A percentile compares a stretch with the other conserved stretches of the same genome.
Evolutionary conservation across 2,888 invertebrate species (phyloP).

Genomic region (Saturnia japonica): DNA sequence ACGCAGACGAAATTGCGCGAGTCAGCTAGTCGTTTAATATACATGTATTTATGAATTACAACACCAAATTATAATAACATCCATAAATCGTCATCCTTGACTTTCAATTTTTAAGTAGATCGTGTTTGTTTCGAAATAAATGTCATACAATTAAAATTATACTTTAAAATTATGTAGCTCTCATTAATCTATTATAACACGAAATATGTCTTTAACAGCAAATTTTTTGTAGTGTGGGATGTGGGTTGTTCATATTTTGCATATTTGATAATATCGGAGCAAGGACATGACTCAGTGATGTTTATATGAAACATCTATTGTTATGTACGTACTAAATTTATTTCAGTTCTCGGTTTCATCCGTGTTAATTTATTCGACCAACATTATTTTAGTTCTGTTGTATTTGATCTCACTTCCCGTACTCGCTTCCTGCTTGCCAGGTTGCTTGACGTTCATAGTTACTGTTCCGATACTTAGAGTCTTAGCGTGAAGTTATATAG

Average conservation of each 20-base stretch:
- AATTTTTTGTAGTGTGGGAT: background rate
- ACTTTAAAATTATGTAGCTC: background rate
- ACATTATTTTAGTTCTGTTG: too few relatives aligned
- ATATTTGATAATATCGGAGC: background rate
- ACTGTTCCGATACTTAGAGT: too few relatives aligned
- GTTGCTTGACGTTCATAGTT: too few relatives aligned
- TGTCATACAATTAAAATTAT: background rate
- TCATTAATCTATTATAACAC: background rate
- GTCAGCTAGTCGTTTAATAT: background rate
- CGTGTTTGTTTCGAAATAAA: background rate
- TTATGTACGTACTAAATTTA: background rate
- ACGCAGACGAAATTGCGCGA: too few relatives aligned
- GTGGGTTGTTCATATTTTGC: constrained; percentile 4
- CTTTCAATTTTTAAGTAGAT: background rate
- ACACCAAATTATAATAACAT: background rate
- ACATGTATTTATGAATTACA: background rate
- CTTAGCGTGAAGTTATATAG: too few relatives aligned
- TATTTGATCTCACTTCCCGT: too few relatives aligned
- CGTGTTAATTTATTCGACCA: too few relatives aligned
- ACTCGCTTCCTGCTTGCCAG: too few relatives aligned
- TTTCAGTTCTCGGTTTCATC: background rate
- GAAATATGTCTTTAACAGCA: background rate
- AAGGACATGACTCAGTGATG: background rate
- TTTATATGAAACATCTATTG: background rate
- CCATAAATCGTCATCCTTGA: background rate